Evolutionary conservation across 1,140 invertebrate genomes (phyloP).

Genomic region (Drosophila pseudoananassae): DNA sequence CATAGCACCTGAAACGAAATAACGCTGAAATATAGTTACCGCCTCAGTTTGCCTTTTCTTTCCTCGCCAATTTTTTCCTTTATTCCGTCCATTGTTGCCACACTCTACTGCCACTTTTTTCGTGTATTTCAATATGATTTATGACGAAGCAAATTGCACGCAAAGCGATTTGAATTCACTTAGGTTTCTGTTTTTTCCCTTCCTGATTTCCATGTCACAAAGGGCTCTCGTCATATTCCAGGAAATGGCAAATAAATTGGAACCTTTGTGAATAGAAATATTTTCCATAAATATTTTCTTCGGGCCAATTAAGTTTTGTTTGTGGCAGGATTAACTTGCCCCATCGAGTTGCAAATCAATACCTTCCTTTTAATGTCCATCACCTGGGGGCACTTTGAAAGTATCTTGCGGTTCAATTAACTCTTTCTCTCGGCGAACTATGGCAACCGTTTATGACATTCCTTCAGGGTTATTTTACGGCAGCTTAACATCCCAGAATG

Average conservation of each 20-base stretch:
- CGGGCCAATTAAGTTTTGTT: slow-evolving; percentile 11
- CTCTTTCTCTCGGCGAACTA: slow-evolving; percentile 37
- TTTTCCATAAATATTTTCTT: neutral
- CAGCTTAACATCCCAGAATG: slow-evolving; percentile 35
- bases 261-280: slow-evolving; percentile 6
- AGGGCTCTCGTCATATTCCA: slow-evolving; percentile 1
- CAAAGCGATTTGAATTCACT: slow-evolving; percentile 61
- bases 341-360: neutral
- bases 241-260: neutral
- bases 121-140: slow-evolving; percentile 76
- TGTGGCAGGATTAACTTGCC: slow-evolving; percentile 11
- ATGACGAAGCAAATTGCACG: slow-evolving; percentile 74
- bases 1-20: slow-evolving; percentile 48
- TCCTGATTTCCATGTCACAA: slow-evolving; percentile 24
- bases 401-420: slow-evolving; percentile 65
- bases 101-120: slow-evolving; percentile 23
- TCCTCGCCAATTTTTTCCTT: slow-evolving; percentile 11
- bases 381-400: slow-evolving; percentile 20
- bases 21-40: slow-evolving; percentile 63
- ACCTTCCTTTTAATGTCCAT: neutral
- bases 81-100: slow-evolving; percentile 32
- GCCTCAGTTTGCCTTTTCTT: slow-evolving; percentile 30
- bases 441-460: slow-evolving; percentile 44
- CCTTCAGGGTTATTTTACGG: slow-evolving; percentile 41
- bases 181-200: slow-evolving; percentile 19